Percentiles rank a stretch among this genome's conserved stretches.
phyloP scores from a whole-genome alignment of 2,797 vertebrate genomes.

The Sebastes jordani region DNA sequence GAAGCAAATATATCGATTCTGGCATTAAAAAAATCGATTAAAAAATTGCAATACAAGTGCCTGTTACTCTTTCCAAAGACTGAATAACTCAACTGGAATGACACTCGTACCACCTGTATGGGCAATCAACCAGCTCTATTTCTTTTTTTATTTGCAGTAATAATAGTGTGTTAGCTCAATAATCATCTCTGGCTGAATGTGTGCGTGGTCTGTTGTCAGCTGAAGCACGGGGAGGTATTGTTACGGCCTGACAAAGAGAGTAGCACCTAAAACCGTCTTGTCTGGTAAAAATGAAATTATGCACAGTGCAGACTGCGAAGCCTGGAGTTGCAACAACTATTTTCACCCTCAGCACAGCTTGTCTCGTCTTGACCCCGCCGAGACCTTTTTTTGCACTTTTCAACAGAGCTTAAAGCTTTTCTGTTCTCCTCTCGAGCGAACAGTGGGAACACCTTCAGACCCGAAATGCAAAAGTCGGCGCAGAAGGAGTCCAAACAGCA shows the following conservation, averaged over 20 bases:
- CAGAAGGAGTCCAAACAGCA: neutral
- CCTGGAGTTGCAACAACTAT: neutral
- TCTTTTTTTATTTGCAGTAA: neutral
- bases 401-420: constrained; percentile 2
- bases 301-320: neutral
- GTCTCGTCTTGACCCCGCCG: constrained; percentile 1
- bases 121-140: neutral
- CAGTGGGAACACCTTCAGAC: neutral
- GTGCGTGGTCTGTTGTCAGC: neutral
- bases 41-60: too few species aligned
- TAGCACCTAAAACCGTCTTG: neutral
- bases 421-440: neutral
- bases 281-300: constrained; percentile 13
- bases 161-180: neutral
- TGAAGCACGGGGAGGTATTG: constrained; percentile 1
- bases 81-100: neutral
- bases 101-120: neutral
- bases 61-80: neutral
- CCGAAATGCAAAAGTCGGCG: neutral
- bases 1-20: too few species aligned
- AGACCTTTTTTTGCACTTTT: constrained; percentile 18
- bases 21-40: too few species aligned
- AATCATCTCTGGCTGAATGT: neutral
- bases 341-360: neutral
- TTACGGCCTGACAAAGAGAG: constrained; percentile 25